Base-by-base conservation (phyloP, 2,888 invertebrate species). In the Pilophorus perplexus region DNA sequence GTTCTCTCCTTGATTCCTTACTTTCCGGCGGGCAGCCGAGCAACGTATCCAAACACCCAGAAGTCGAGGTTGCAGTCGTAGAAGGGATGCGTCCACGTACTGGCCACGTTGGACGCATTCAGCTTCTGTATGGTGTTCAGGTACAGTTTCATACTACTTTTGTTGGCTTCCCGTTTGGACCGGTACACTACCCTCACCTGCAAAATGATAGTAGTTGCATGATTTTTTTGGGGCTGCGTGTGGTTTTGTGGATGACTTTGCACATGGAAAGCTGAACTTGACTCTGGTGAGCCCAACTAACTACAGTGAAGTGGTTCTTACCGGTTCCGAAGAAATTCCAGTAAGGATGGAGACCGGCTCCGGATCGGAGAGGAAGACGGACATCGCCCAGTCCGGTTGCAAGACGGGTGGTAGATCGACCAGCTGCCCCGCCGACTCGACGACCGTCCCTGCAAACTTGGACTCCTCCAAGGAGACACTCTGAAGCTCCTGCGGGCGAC, bases 21-120 rank as follows among this genome's bases (percentile, higher is more conserved):
- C 81, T n/a, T 79, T 77, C 80, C 79, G 79, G 78, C 80, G 78
- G 18, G 79, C 77, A 50, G 77, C 75, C 22, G 75, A 74, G 25
- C 75, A 75, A 6, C 73, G 74, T 64, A 79, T 77, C 72, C 81
- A 80, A 3, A 81, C 77, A 72, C 79, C 79, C 81, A 81, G 79
- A 22, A 79, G 78, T 73, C 78, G 78, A 5, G 80, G 77, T 80
- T 80, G 80, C 65, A 80, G 76, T 16, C 79, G 79, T 76, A 57
- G 79, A 78, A 64, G 76, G 74, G 59, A 77, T 75, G 38, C 79
- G 76, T 67, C 79, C 76, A 72, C 78, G 75, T 76, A 74, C 22
- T 46, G 57, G 46, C 20, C 3, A 40, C 33, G 22, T 55, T 46
- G n/a, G 66, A 57, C 25, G 46, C 57, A 37, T 66, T 57, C 23